Percentiles rank a stretch among this genome's conserved stretches.
Evolutionary conservation across 2,113 vertebrate species (phyloP).

Genomic region (Cyprinodon tularosa): DNA sequence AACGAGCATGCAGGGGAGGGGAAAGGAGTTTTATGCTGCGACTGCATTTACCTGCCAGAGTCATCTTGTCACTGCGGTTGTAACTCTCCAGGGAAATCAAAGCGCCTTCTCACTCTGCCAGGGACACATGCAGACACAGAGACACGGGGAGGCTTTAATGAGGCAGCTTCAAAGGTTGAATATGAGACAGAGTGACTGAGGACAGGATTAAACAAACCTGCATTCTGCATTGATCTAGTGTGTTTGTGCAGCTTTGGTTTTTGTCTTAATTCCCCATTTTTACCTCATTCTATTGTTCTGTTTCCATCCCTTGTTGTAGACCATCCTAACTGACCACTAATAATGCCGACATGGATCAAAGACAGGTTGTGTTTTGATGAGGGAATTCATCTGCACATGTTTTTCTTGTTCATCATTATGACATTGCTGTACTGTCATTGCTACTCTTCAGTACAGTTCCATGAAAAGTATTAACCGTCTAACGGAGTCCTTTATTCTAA

Average conservation of each 20-base stretch:
- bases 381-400: not conserved
- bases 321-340: not conserved
- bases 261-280: not conserved
- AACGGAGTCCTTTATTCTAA: too few relatives aligned
- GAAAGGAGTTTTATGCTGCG: constrained; percentile 40
- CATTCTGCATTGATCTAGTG: not conserved
- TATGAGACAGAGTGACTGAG: not conserved
- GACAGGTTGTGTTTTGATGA: not conserved
- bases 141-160: constrained; percentile 9
- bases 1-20: not conserved
- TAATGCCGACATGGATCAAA: not conserved
- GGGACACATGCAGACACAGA: constrained; percentile 39
- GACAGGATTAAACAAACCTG: not conserved
- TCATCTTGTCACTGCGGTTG: constrained; percentile 74
- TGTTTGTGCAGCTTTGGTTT: not conserved
- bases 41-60: constrained; percentile 78
- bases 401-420: not conserved
- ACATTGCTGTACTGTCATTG: not conserved
- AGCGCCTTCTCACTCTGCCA: constrained; percentile 58
- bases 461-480: too few relatives aligned
- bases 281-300: not conserved
- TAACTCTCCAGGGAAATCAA: constrained; percentile 50
- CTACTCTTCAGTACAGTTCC: too few relatives aligned
- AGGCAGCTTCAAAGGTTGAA: constrained; percentile 27
- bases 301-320: not conserved